Evolutionary conservation across 2,113 vertebrate genomes (phyloP).

Genomic region (Chamaea fasciata): DNA sequence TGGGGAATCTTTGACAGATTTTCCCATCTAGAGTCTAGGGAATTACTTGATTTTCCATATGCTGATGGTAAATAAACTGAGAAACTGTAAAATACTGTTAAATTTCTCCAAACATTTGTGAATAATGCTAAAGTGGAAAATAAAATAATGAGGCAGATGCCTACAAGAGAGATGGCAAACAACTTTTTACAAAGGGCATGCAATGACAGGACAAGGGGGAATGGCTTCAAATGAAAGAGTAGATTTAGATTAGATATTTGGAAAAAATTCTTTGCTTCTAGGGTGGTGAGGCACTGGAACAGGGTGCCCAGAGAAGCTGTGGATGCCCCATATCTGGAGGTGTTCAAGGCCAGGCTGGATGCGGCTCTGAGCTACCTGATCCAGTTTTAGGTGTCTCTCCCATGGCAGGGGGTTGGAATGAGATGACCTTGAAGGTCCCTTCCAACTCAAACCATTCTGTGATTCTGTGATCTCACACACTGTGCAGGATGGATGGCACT

Average conservation of each 20-base stretch:
- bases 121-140: neutral
- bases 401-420: neutral
- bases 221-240: neutral
- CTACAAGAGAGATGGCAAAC: neutral
- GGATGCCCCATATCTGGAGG: neutral
- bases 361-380: neutral
- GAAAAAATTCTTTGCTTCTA: neutral
- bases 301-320: neutral
- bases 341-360: neutral
- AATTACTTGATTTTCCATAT: neutral
- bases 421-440: neutral
- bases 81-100: neutral
- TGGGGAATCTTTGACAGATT: neutral
- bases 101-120: neutral
- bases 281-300: too few species aligned
- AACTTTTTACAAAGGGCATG: neutral
- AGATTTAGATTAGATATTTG: neutral
- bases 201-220: neutral
- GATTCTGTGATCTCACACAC: neutral
- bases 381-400: neutral
- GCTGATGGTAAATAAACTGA: neutral
- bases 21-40: neutral
- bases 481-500: fast-evolving
- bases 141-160: neutral
- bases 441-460: neutral